phyloP scores from a whole-genome alignment of 2,797 vertebrate genomes.

The Semaprochilodus insignis region DNA sequence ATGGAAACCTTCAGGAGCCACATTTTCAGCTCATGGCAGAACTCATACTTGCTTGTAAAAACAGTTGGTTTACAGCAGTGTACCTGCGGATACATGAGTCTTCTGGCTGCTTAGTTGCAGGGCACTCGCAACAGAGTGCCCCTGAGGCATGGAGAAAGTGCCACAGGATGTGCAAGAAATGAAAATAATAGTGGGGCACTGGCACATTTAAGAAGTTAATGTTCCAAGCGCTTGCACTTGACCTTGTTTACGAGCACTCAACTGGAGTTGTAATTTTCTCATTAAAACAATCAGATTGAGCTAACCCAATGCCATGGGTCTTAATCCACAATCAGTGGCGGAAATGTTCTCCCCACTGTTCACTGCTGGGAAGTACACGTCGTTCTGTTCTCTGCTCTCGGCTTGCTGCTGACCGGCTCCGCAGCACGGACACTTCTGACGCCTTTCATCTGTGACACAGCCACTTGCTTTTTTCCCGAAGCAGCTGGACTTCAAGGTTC shows the following conservation, averaged over 20 bases:
- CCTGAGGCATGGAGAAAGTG: background rate
- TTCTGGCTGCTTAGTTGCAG: background rate
- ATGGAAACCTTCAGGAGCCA: background rate
- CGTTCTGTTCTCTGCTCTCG: slow-evolving; percentile 33
- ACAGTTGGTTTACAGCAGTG: background rate
- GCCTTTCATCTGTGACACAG: slow-evolving; percentile 61
- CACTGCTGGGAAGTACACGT: slow-evolving; percentile 49
- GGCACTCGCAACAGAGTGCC: background rate
- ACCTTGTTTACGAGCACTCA: slow-evolving; percentile 31
- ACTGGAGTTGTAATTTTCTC: slow-evolving; percentile 34
- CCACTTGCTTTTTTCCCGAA: slow-evolving; percentile 59
- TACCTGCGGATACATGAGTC: background rate
- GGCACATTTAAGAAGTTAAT: slow-evolving; percentile 29
- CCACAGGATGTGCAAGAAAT: background rate
- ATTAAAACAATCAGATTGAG: slow-evolving; percentile 41
- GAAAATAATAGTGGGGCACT: slow-evolving; percentile 33
- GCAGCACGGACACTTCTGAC: slow-evolving; percentile 41
- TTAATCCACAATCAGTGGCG: slow-evolving; percentile 44
- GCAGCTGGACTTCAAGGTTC: slow-evolving; percentile 57
- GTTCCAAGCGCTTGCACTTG: slow-evolving; percentile 39
- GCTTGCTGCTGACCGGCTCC: slow-evolving; percentile 59
- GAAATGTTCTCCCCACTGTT: slow-evolving; percentile 25
- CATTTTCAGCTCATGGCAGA: background rate
- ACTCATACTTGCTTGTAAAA: background rate
- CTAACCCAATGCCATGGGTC: slow-evolving; percentile 20